Conservation (phyloP, 2,797 vertebrate genomes). For the Amblyraja radiata region DNA sequence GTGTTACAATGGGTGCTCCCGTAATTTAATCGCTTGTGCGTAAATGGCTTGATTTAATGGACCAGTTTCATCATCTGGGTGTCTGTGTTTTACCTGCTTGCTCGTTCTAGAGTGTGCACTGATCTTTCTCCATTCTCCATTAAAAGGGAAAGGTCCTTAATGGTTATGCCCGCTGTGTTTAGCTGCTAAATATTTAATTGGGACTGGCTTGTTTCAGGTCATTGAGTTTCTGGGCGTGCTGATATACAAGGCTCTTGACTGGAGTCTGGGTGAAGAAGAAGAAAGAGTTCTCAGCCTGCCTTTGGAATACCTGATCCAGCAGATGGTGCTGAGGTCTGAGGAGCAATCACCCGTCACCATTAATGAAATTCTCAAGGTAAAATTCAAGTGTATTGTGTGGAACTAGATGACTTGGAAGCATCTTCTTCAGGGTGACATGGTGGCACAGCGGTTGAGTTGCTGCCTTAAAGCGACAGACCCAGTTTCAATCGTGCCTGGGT, state of each 20-base stretch:
- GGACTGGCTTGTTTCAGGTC: not conserved
- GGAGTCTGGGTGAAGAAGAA: not conserved
- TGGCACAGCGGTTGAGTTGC: too few relatives aligned
- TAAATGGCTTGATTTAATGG: not conserved
- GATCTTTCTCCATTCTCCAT: not conserved
- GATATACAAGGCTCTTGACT: slow-evolving; percentile 28
- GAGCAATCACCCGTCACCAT: not conserved
- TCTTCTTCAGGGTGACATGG: not conserved
- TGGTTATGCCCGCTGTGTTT: not conserved
- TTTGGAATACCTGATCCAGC: not conserved
- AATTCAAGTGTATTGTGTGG: not conserved
- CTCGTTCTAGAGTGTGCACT: too few relatives aligned
- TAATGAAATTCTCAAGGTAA: not conserved
- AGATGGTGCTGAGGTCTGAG: not conserved
- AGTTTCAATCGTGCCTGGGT: too few relatives aligned
- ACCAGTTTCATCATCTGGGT: not conserved
- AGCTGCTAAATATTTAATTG: not conserved
- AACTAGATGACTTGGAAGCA: not conserved
- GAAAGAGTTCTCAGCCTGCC: slow-evolving; percentile 13
- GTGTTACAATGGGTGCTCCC: not conserved
- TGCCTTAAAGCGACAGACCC: too few relatives aligned
- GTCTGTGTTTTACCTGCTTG: not conserved
- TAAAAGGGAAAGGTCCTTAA: not conserved
- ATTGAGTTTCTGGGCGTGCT: not conserved
- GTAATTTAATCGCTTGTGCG: too few relatives aligned